Conservation (phyloP, 2,888 invertebrate species). For the Pachycephus smyrnensis region DNA sequence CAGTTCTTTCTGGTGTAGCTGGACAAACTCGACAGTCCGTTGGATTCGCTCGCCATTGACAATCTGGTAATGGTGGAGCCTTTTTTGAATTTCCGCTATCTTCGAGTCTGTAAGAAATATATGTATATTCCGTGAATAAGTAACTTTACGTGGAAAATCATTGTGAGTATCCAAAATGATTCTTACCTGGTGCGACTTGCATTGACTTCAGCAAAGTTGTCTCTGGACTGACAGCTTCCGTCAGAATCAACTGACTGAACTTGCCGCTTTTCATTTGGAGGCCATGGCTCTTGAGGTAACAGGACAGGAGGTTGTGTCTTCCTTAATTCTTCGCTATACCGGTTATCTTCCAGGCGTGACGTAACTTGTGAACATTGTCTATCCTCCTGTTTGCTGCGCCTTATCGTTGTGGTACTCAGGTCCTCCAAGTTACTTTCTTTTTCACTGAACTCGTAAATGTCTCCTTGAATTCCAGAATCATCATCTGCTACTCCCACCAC, state of each 20-base stretch:
- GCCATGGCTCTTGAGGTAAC: constrained; percentile 53
- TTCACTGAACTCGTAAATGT: constrained; percentile 71
- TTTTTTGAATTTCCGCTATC: constrained; percentile 38
- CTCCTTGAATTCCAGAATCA: constrained; percentile 66
- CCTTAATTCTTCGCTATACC: constrained; percentile 43
- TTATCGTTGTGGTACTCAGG: constrained; percentile 52
- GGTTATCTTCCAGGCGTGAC: constrained; percentile 43
- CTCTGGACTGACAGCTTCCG: constrained; percentile 36
- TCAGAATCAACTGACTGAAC: constrained; percentile 26
- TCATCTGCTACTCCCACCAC: constrained; percentile 61
- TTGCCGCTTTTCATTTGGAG: constrained; percentile 29
- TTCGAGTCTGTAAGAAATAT: constrained; percentile 38
- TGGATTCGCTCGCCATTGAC: constrained; percentile 42
- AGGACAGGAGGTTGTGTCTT: constrained; percentile 46
- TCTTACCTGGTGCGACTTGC: constrained; percentile 48
- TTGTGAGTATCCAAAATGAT: not conserved
- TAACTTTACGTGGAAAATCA: not conserved
- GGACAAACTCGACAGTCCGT: constrained; percentile 58
- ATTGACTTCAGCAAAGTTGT: constrained; percentile 37
- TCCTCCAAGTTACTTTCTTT: constrained; percentile 63
- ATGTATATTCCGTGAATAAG: not conserved
- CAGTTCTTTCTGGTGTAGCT: constrained; percentile 71
- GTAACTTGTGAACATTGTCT: constrained; percentile 29
- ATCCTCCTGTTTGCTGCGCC: constrained; percentile 54
- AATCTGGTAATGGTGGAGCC: constrained; percentile 36